A percentile compares a stretch with the other conserved stretches of the same genome.
phyloP scores from a whole-genome alignment of 2,797 vertebrate species.

The Nannoperca obscura region DNA sequence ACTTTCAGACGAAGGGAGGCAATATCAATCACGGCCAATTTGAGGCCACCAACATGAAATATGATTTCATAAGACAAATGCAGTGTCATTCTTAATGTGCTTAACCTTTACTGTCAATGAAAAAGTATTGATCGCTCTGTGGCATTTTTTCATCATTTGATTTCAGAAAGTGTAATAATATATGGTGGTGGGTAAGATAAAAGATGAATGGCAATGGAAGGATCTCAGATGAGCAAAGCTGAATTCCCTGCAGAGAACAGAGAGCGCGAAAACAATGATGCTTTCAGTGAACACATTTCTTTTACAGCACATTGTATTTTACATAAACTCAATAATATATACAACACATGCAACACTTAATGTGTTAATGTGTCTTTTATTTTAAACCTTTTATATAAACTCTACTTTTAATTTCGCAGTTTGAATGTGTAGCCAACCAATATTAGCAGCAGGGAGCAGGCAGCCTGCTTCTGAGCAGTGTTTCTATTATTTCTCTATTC shows the following conservation, averaged over 20 bases:
- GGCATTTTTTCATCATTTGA: slow-evolving; percentile 90
- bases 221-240: slow-evolving; percentile 80
- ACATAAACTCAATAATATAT: slow-evolving; percentile 4
- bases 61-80: slow-evolving; percentile 93
- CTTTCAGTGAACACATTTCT: slow-evolving; percentile 38
- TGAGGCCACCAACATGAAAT: slow-evolving; percentile 91
- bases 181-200: slow-evolving; percentile 85
- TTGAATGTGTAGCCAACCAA: slow-evolving; percentile 46
- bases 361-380: background rate
- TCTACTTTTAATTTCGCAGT: slow-evolving; percentile 43
- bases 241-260: slow-evolving; percentile 69
- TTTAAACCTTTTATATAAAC: slow-evolving; percentile 27
- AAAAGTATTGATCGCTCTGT: slow-evolving; percentile 90
- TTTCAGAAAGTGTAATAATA: slow-evolving; percentile 91
- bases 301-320: slow-evolving; percentile 21
- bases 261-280: slow-evolving; percentile 53
- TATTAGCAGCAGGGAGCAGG: slow-evolving; percentile 57
- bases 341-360: background rate
- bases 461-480: slow-evolving; percentile 62
- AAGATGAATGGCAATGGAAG: slow-evolving; percentile 84
- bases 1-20: slow-evolving; percentile 86
- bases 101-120: slow-evolving; percentile 94
- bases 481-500: slow-evolving; percentile 83
- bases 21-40: slow-evolving; percentile 91
- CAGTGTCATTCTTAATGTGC: slow-evolving; percentile 92